These are phyloP conservation scores for Notiomystis cincta DNA, from an alignment of 2,113 vertebrate species.

Conservation along the genomic window DNA sequence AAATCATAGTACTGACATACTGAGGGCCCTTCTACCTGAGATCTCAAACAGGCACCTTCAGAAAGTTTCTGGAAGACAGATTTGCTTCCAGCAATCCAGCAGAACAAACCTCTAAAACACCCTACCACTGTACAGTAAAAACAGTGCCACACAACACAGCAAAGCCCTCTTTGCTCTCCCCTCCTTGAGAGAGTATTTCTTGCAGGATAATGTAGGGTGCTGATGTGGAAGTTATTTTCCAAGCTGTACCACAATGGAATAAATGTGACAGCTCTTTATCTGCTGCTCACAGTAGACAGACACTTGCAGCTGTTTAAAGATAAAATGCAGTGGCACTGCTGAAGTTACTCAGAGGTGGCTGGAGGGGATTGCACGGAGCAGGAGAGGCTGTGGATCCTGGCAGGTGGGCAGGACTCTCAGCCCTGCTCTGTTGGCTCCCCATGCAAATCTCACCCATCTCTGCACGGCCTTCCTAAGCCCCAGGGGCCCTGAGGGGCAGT, in stretches of 20 bases:
- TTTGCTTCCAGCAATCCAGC: not conserved
- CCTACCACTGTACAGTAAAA: rapidly evolving
- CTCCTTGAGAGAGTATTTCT: not conserved
- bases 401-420: not conserved
- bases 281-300: not conserved
- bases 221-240: not conserved
- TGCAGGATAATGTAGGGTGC: not conserved
- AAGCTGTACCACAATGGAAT: not conserved
- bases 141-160: not conserved
- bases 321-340: not conserved
- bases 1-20: not conserved
- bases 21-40: not conserved
- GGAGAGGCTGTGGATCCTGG: not conserved
- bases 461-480: not conserved
- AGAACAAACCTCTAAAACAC: not conserved
- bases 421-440: not conserved
- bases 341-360: not conserved
- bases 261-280: not conserved
- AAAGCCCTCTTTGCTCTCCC: not conserved
- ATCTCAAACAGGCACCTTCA: not conserved
- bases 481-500: rapidly evolving
- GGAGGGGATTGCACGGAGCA: not conserved
- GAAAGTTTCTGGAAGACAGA: not conserved
- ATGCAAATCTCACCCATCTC: not conserved
- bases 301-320: not conserved